These are phyloP conservation scores for Barypeithes pellucidus DNA, from an alignment of 2,888 invertebrate genomes.

Conservation along the genomic window DNA sequence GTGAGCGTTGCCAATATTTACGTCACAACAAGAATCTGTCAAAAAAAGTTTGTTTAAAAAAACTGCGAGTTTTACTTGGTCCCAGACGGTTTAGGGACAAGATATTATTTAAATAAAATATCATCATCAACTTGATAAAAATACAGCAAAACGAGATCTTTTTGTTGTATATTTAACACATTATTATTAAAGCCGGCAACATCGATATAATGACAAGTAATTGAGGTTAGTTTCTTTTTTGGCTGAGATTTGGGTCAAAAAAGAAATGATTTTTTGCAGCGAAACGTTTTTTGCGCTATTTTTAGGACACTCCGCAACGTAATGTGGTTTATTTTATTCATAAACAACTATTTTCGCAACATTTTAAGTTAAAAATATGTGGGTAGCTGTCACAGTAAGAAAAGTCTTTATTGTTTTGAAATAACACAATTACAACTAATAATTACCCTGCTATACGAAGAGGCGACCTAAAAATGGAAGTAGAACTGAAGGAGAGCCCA, in stretches of 20 bases:
- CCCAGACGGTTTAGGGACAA: background rate
- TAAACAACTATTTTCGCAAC: slow-evolving; percentile 23
- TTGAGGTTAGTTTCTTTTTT: slow-evolving; percentile 49
- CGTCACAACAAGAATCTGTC: slow-evolving; percentile 1
- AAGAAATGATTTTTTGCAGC: slow-evolving; percentile 48
- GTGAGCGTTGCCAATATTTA: slow-evolving; percentile 3
- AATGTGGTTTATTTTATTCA: slow-evolving; percentile 46
- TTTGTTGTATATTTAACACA: background rate
- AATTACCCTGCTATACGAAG: background rate
- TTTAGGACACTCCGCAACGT: slow-evolving; percentile 40
- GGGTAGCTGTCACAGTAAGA: slow-evolving; percentile 27
- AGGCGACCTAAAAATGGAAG: slow-evolving; percentile 26
- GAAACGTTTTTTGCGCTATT: slow-evolving; percentile 41
- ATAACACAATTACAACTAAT: slow-evolving; percentile 15
- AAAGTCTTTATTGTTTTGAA: slow-evolving; percentile 36
- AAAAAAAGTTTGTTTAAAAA: slow-evolving; percentile 25
- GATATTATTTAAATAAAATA: background rate
- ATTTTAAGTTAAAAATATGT: slow-evolving; percentile 37
- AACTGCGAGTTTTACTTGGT: slow-evolving; percentile 4
- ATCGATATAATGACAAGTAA: slow-evolving; percentile 33
- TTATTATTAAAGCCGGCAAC: slow-evolving; percentile 44
- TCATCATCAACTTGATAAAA: background rate
- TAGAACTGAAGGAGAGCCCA: slow-evolving; percentile 37
- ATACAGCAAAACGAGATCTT: background rate
- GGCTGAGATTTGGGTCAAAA: slow-evolving; percentile 52